Evolutionary conservation across 2,113 vertebrate species (phyloP).

Genomic region (Poeciliopsis occidentalis): DNA sequence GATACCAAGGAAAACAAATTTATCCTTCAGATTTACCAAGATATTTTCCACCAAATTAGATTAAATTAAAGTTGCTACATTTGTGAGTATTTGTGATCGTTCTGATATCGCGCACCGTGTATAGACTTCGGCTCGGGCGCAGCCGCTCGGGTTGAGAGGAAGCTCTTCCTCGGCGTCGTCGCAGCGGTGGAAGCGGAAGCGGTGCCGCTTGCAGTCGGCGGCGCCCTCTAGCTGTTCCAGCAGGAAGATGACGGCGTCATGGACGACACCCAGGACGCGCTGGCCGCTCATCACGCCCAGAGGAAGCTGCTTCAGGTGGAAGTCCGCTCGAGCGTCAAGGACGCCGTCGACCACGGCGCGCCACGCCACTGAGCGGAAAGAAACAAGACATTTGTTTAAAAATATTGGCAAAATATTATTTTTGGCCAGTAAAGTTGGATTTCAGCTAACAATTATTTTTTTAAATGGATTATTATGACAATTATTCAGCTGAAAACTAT

Average conservation of each 20-base stretch:
- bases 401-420: neutral
- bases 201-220: conserved; percentile 83
- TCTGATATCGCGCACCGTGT: conserved; percentile 71
- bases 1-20: no score
- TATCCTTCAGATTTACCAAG: no score
- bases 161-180: conserved; percentile 85
- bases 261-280: conserved; percentile 86
- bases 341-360: conserved; percentile 87
- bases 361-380: conserved; percentile 84
- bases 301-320: conserved; percentile 85
- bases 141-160: conserved; percentile 87
- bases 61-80: no score
- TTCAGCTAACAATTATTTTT: no score
- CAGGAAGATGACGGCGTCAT: conserved; percentile 90
- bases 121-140: conserved; percentile 86
- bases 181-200: conserved; percentile 90
- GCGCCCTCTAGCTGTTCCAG: conserved; percentile 89
- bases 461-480: no score
- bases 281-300: conserved; percentile 83
- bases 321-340: conserved; percentile 86
- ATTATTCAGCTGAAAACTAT: no score
- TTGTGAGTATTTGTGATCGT: no score
- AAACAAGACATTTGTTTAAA: no score
- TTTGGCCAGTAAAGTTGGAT: no score
- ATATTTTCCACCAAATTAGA: no score